phyloP scores from a whole-genome alignment of 2,888 invertebrate species.

The Hypsopygia costalis region DNA sequence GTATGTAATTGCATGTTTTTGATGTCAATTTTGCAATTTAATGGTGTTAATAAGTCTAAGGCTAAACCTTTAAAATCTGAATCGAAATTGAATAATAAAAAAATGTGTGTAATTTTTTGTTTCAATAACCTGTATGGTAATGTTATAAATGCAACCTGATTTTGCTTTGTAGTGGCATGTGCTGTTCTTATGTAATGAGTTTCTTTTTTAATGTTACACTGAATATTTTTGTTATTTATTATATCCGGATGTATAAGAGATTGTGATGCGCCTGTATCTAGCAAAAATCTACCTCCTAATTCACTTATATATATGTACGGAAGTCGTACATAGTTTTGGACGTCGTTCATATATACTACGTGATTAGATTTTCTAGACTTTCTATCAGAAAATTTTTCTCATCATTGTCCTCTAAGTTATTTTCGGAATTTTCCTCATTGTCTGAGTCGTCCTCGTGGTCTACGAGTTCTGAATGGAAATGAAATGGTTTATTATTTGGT shows the following conservation, averaged over 20 bases:
- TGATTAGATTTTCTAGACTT: neutral
- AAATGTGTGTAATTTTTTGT: neutral
- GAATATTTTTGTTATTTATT: neutral
- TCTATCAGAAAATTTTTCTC: neutral
- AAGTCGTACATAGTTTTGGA: neutral
- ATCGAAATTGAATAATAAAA: neutral
- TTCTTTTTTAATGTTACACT: neutral
- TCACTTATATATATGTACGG: constrained; percentile 22
- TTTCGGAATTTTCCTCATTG: neutral
- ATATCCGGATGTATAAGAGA: constrained; percentile 17
- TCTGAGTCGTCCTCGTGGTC: too few relatives aligned
- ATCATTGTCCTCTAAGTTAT: neutral
- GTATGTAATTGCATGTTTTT: constrained; percentile 22
- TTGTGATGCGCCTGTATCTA: constrained; percentile 25
- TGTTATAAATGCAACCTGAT: neutral
- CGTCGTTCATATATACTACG: constrained; percentile 19
- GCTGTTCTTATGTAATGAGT: neutral
- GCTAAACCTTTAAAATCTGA: constrained; percentile 19
- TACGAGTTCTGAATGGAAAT: too few relatives aligned
- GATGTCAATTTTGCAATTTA: constrained; percentile 24
- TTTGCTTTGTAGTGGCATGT: neutral
- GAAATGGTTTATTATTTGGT: too few relatives aligned
- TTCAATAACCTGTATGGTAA: neutral
- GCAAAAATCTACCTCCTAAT: constrained; percentile 22
- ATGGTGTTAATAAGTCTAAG: constrained; percentile 21